These are phyloP conservation scores for Sparus aurata DNA, from an alignment of 2,797 vertebrate species.

Conservation along the genomic window DNA sequence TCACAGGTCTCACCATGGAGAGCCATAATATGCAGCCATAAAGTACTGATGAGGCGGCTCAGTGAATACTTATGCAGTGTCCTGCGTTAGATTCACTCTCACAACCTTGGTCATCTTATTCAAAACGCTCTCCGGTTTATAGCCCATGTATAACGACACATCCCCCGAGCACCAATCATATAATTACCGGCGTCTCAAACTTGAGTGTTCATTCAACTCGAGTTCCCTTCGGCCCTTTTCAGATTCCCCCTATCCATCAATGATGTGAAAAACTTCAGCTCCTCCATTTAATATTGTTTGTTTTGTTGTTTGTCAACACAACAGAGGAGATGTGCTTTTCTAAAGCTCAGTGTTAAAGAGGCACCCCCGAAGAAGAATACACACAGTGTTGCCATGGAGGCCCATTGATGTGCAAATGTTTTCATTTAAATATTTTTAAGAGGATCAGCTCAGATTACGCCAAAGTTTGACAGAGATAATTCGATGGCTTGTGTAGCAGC, in stretches of 20 bases:
- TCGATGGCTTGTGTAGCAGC: constrained; percentile 90
- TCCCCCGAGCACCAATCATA: constrained; percentile 75
- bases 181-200: constrained; percentile 75
- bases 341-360: constrained; percentile 88
- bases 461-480: constrained; percentile 92
- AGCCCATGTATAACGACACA: constrained; percentile 72
- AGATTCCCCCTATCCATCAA: constrained; percentile 82
- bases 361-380: constrained; percentile 87
- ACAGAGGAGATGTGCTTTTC: constrained; percentile 88
- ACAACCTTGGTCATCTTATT: constrained; percentile 70
- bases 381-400: constrained; percentile 87
- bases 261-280: constrained; percentile 80
- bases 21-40: constrained; percentile 71
- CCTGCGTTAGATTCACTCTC: constrained; percentile 70
- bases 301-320: constrained; percentile 91
- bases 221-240: constrained; percentile 70
- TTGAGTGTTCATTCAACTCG: constrained; percentile 77
- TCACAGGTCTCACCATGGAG: constrained; percentile 56
- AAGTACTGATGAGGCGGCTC: constrained; percentile 74
- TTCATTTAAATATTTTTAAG: constrained; percentile 92
- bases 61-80: constrained; percentile 74
- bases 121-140: constrained; percentile 72
- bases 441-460: constrained; percentile 92
- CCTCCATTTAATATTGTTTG: constrained; percentile 88
- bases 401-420: constrained; percentile 90